These are phyloP conservation scores for Alectoris magna DNA, from an alignment of 2,797 vertebrate genomes.

Conservation along the genomic window DNA sequence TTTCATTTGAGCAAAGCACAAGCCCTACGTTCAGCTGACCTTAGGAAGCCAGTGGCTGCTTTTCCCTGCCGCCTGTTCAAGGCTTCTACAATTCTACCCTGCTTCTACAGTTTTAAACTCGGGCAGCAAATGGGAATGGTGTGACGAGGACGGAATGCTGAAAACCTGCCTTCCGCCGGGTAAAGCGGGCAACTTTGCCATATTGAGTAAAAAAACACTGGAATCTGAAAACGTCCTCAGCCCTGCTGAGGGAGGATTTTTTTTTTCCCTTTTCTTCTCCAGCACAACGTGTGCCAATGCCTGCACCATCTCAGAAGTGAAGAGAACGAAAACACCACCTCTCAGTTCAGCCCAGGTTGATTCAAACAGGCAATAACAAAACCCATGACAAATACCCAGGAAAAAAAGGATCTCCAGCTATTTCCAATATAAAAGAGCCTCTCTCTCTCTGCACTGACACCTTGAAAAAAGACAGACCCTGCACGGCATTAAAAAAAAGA, in stretches of 20 bases:
- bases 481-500: constrained; percentile 85
- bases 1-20: background rate
- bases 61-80: background rate
- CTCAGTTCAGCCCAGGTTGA: constrained; percentile 77
- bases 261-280: constrained; percentile 33
- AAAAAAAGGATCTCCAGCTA: constrained; percentile 73
- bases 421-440: constrained; percentile 83
- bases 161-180: constrained; percentile 60
- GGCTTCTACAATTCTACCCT: background rate
- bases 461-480: constrained; percentile 98
- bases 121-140: background rate
- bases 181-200: constrained; percentile 93
- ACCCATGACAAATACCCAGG: constrained; percentile 78
- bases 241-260: constrained; percentile 68
- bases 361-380: constrained; percentile 81
- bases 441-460: constrained; percentile 85
- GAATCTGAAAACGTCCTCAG: constrained; percentile 85
- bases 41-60: background rate
- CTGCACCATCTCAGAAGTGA: constrained; percentile 98
- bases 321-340: constrained; percentile 81
- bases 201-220: constrained; percentile 98
- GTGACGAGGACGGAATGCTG: constrained; percentile 49
- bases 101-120: background rate
- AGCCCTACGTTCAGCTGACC: background rate
- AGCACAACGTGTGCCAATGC: constrained; percentile 89